A percentile compares a stretch with the other conserved stretches of the same genome.
These are phyloP conservation scores for Mythimna ferrago DNA, from an alignment of 2,888 invertebrate genomes.

Conservation along the genomic window DNA sequence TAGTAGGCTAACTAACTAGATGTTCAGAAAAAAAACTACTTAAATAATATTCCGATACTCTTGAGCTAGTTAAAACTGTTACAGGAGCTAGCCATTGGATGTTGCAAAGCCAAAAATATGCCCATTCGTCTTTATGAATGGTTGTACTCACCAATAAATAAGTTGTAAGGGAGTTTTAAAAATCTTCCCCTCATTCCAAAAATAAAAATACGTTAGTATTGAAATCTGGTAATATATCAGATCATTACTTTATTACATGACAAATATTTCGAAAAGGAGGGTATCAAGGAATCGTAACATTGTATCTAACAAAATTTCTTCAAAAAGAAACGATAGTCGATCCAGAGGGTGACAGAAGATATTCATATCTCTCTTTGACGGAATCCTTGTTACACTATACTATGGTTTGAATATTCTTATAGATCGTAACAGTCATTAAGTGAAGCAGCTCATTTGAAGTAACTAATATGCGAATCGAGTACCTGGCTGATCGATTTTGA, in stretches of 20 bases:
- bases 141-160: neutral
- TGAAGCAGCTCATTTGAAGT: conserved; percentile 30
- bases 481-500: conserved; percentile 12
- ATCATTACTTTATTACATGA: conserved; percentile 52
- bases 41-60: too few relatives aligned
- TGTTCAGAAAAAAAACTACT: too few relatives aligned
- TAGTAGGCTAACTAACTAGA: too few relatives aligned
- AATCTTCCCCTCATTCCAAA: conserved; percentile 18
- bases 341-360: conserved; percentile 37
- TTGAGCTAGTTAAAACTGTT: too few relatives aligned
- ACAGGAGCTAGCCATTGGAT: neutral
- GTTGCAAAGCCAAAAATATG: neutral
- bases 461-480: conserved; percentile 7
- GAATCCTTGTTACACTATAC: conserved; percentile 15
- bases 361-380: conserved; percentile 31
- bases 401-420: conserved; percentile 24
- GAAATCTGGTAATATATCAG: conserved; percentile 56
- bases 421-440: conserved; percentile 21
- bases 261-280: conserved; percentile 39
- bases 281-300: conserved; percentile 16
- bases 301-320: conserved; percentile 45
- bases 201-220: conserved; percentile 40
- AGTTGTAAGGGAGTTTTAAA: neutral
- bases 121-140: neutral
- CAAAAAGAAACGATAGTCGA: conserved; percentile 36